A percentile compares a stretch with the other conserved stretches of the same genome.
phyloP scores from a whole-genome alignment of 2,888 invertebrate species.

The Allophyes oxyacanthae region DNA sequence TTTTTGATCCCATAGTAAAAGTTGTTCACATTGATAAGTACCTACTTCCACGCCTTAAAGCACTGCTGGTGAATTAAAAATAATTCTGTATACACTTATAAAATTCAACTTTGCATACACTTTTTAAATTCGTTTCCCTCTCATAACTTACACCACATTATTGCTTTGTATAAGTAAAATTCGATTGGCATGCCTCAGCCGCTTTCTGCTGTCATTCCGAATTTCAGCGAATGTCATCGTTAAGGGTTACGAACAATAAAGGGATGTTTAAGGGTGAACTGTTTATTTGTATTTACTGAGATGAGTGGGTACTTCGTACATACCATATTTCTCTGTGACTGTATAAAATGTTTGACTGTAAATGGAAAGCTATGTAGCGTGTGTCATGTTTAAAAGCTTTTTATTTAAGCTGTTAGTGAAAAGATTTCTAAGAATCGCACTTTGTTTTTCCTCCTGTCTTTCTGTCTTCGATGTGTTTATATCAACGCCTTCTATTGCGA shows the following conservation, averaged over 20 bases:
- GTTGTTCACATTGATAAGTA: too few relatives aligned
- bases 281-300: constrained; percentile 49
- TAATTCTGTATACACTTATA: too few relatives aligned
- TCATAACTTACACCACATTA: constrained; percentile 42
- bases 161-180: constrained; percentile 73
- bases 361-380: constrained; percentile 22
- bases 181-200: constrained; percentile 79
- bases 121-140: constrained; percentile 14
- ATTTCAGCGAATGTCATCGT: constrained; percentile 78
- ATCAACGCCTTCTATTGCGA: background rate
- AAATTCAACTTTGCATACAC: too few relatives aligned
- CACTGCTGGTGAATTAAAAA: too few relatives aligned
- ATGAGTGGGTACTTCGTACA: constrained; percentile 39
- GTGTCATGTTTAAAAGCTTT: constrained; percentile 40
- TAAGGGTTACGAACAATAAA: constrained; percentile 56
- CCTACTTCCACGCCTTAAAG: too few relatives aligned
- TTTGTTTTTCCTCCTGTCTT: constrained; percentile 4
- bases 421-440: constrained; percentile 4
- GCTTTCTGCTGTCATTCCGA: constrained; percentile 76
- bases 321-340: constrained; percentile 8
- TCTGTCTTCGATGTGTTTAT: constrained; percentile 3
- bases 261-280: constrained; percentile 42
- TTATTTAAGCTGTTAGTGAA: constrained; percentile 17
- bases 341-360: constrained; percentile 16
- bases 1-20: too few relatives aligned